Conservation (phyloP, 1,140 invertebrate genomes). For the Cyclargus thomasi region DNA sequence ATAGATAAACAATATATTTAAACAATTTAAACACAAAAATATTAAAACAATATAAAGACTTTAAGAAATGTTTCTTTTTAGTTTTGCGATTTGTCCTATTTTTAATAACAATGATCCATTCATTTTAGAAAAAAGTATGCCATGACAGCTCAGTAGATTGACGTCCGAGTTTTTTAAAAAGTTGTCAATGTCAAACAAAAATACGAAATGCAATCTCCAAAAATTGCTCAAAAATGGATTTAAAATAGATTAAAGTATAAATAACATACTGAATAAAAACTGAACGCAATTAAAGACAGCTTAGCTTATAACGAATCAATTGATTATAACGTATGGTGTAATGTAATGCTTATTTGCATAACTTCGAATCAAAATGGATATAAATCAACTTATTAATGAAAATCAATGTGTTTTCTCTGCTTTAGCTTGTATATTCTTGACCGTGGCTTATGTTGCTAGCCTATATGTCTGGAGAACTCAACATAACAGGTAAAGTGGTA, state of each 20-base stretch:
- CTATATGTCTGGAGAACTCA: constrained; percentile 88
- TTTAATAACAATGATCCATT: no score
- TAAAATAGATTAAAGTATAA: background rate
- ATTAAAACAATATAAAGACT: no score
- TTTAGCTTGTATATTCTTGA: constrained; percentile 81
- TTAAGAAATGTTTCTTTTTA: no score
- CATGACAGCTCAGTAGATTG: no score
- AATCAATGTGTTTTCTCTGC: constrained; percentile 46
- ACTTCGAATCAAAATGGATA: constrained; percentile 19
- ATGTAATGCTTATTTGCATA: background rate
- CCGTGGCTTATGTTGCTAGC: constrained; percentile 86
- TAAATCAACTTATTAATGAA: constrained; percentile 32
- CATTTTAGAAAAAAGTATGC: no score
- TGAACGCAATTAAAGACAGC: background rate
- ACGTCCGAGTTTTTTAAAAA: no score
- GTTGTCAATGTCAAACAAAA: background rate
- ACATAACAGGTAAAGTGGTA: constrained; percentile 79
- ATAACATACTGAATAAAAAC: background rate
- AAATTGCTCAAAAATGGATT: background rate
- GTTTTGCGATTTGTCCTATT: no score
- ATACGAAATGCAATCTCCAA: background rate
- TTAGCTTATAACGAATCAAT: background rate
- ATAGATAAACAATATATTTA: no score
- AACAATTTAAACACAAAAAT: no score
- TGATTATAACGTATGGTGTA: background rate